Evolutionary conservation across 2,797 vertebrate species (phyloP), one percentile per base, ranked within the genome.

Genomic region (Cephalopachus bancanus): DNA sequence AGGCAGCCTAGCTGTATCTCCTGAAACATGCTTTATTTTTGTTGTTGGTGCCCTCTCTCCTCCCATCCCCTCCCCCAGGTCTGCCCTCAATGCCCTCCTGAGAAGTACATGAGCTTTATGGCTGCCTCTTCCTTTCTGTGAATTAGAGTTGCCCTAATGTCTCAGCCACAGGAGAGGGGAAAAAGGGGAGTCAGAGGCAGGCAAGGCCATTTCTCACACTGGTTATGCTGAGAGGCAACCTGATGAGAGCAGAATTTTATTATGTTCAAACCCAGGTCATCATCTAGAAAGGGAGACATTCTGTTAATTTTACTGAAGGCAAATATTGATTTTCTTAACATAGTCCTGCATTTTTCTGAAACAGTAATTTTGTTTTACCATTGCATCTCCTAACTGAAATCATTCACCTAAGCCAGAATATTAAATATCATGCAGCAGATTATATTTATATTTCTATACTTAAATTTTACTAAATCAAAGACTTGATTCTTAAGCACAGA

Each of bases 21-120:
- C 76, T 53, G 69, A 33, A 86, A 85, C 80, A 95, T 1, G 62
- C 67, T 91, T 95, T 33, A 44, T 37, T 92, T 95, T 89, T 89
- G 69, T 87, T 80, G 44, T 0, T 0, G 53, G 10, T 92, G 33
- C 1, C 0, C 94, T 94, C 95, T 96, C 19, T 10, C 69, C 26
- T 19, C 12, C 37, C 12, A 0, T 17, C 0, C 0, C 20, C 7
- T 76, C 24, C 20, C 15, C 49, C 51, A 80, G 37, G 33, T 55
- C 57, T 37, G 6, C n/a, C 75, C 60, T 55, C 20, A 49, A 64
- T 0, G 7, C 22, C 78, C 62, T 96, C 3, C 49, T 19, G 26
- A 83, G 85, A 69, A 92, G 4, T 30, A 44, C 15, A 92, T 5
- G n/a, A 0, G 0, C 14, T 80, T 33, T 3, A 0, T 55, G 24